These are phyloP conservation scores for Galerucella calmariensis DNA, from an alignment of 2,888 invertebrate genomes.

Conservation along the genomic window DNA sequence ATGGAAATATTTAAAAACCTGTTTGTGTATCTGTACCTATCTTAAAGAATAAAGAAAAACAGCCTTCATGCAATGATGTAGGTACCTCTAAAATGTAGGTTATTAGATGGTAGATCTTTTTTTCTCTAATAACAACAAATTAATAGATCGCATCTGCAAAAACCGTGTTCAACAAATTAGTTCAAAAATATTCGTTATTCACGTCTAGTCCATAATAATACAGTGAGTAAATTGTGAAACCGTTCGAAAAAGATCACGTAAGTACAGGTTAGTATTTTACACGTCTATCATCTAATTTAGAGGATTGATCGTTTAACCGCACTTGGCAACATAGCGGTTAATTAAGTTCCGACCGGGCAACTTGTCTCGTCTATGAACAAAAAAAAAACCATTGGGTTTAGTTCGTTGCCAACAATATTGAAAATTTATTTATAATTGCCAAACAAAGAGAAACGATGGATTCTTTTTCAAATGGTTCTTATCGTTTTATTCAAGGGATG, in stretches of 20 bases:
- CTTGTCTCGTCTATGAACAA: constrained; percentile 18
- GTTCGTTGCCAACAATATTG: too few relatives aligned
- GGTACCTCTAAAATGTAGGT: neutral
- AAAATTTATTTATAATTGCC: too few relatives aligned
- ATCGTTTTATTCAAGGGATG: too few relatives aligned
- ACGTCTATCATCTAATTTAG: constrained; percentile 40
- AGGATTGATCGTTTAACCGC: constrained; percentile 32
- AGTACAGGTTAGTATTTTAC: constrained; percentile 36
- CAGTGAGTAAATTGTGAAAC: constrained; percentile 25
- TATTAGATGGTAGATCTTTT: neutral
- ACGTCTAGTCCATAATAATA: constrained; percentile 28
- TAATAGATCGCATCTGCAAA: constrained; percentile 25
- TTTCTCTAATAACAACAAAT: neutral
- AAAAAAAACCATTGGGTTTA: constrained; percentile 2
- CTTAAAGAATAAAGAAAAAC: too few relatives aligned
- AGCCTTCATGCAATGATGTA: too few relatives aligned
- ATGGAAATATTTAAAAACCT: too few relatives aligned
- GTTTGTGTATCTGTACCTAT: too few relatives aligned
- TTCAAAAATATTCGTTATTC: constrained; percentile 22
- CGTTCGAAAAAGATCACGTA: constrained; percentile 35
- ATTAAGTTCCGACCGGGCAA: constrained; percentile 21
- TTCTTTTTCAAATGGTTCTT: too few relatives aligned
- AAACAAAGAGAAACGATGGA: too few relatives aligned
- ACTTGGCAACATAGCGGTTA: constrained; percentile 32
- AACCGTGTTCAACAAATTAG: constrained; percentile 13